A percentile compares a stretch with the other conserved stretches of the same genome.
Conservation (phyloP, 1,140 invertebrate genomes). For the Colletes latitarsis region DNA sequence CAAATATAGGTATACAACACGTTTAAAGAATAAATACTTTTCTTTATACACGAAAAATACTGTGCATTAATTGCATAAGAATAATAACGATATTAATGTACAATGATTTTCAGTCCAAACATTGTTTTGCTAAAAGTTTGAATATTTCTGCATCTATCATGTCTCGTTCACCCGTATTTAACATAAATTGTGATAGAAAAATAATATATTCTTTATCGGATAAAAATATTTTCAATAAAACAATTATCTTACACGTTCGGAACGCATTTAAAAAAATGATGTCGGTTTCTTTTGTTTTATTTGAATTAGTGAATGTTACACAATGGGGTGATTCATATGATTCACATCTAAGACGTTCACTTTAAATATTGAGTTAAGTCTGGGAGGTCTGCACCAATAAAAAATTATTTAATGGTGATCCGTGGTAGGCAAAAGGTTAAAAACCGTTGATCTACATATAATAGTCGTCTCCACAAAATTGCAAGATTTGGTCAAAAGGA, state of each 20-base stretch:
- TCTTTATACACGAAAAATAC: conserved; percentile 3
- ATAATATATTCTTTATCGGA: not conserved
- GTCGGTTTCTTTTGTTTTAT: not conserved
- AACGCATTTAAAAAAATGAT: not conserved
- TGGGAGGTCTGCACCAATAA: too few relatives aligned
- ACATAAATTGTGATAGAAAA: conserved; percentile 2
- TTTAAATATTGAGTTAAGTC: too few relatives aligned
- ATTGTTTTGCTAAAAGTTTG: not conserved
- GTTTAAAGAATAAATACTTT: not conserved
- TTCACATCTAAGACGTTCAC: too few relatives aligned
- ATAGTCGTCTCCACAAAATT: too few relatives aligned
- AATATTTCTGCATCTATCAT: too few relatives aligned
- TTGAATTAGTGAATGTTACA: too few relatives aligned
- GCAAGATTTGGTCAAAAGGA: too few relatives aligned
- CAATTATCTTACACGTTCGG: not conserved
- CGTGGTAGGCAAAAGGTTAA: too few relatives aligned
- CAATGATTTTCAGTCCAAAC: not conserved
- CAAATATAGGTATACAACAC: conserved; percentile 16
- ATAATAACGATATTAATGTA: not conserved
- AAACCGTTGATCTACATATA: too few relatives aligned
- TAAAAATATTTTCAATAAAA: not conserved
- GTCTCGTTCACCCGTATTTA: too few relatives aligned
- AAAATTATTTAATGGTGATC: too few relatives aligned
- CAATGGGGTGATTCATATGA: too few relatives aligned
- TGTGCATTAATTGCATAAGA: conserved; percentile 19